Percentiles rank a stretch among this genome's conserved stretches.
These are phyloP conservation scores for Malacoraja senta DNA, from an alignment of 2,797 vertebrate species.

Conservation along the genomic window DNA sequence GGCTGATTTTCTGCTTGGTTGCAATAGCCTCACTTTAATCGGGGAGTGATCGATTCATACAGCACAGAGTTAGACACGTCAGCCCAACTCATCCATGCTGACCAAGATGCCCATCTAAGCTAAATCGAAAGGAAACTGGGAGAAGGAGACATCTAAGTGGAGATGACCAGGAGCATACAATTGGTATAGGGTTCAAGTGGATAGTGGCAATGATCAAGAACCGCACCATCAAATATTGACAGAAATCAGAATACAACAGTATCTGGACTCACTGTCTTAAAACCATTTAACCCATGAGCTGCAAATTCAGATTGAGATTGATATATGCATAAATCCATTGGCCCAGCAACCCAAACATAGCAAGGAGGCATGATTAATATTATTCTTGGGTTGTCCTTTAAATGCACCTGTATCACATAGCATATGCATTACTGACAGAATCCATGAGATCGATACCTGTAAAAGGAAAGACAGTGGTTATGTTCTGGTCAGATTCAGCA, in stretches of 20 bases:
- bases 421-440: neutral
- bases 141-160: neutral
- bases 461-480: neutral
- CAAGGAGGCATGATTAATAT: neutral
- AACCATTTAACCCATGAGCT: neutral
- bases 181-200: neutral
- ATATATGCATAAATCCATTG: neutral
- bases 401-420: too few relatives aligned
- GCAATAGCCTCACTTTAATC: neutral
- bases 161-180: neutral
- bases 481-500: neutral
- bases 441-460: neutral
- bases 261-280: neutral
- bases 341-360: neutral
- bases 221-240: neutral
- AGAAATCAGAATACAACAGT: neutral
- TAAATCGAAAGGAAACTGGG: neutral
- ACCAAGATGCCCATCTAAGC: too few relatives aligned
- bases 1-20: too few relatives aligned
- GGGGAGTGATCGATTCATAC: too few relatives aligned
- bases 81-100: too few relatives aligned
- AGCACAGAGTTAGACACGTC: too few relatives aligned
- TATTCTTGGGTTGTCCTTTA: neutral
- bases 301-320: neutral
- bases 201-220: neutral